A percentile compares a stretch with the other conserved stretches of the same genome.
Conservation (phyloP, 2,888 invertebrate species). For the Urechis unicinctus region DNA sequence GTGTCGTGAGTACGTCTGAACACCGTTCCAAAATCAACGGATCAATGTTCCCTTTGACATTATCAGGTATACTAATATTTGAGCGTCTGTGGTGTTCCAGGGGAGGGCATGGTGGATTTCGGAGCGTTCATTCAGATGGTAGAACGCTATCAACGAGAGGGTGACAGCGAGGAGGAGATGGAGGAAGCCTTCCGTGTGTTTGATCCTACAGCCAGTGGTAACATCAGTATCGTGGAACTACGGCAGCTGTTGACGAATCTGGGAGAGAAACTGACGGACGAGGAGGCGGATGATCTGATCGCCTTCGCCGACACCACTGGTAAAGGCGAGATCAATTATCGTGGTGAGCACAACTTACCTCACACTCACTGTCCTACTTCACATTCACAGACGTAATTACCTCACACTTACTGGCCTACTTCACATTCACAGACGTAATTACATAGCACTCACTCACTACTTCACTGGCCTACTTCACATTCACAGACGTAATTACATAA, state of each 20-base stretch:
- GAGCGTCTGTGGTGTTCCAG: too few relatives aligned
- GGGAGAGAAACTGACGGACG: constrained; percentile 5
- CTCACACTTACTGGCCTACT: too few relatives aligned
- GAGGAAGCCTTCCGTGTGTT: constrained; percentile 5
- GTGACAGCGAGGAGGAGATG: constrained; percentile 1
- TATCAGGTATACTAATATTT: too few relatives aligned
- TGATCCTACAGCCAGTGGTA: neutral
- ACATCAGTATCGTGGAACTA: constrained; percentile 1
- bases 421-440: too few relatives aligned
- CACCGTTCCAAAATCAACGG: too few relatives aligned
- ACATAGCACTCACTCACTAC: too few relatives aligned
- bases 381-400: too few relatives aligned
- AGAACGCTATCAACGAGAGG: neutral
- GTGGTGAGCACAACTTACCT: constrained; percentile 3
- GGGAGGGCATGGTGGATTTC: constrained; percentile 4
- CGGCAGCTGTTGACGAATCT: constrained; percentile 2
- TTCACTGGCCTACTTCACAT: too few relatives aligned
- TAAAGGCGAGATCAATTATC: constrained; percentile 3
- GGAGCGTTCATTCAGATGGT: constrained; percentile 1
- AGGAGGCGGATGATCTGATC: constrained; percentile 5
- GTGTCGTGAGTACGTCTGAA: too few relatives aligned
- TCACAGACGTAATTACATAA: too few relatives aligned
- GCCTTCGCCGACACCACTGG: constrained; percentile 1
- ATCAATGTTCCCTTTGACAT: too few relatives aligned
- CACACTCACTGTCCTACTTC: too few relatives aligned